These are phyloP conservation scores for Eptesicus fuscus DNA, from an alignment of 2,113 vertebrate genomes.

Conservation along the genomic window DNA sequence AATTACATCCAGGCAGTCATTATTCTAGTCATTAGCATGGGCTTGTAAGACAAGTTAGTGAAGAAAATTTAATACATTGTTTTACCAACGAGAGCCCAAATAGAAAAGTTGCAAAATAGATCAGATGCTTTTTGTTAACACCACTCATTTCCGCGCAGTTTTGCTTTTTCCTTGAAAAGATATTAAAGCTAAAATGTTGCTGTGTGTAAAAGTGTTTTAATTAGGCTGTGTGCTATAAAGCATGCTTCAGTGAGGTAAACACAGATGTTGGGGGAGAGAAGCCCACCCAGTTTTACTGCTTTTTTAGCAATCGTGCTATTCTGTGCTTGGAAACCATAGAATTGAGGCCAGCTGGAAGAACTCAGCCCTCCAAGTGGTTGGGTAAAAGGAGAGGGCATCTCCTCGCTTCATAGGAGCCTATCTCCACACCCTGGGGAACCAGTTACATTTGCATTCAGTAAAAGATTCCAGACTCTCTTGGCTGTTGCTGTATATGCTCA, in stretches of 20 bases:
- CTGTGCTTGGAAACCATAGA: neutral
- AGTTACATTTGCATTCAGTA: neutral
- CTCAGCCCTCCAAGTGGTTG: neutral
- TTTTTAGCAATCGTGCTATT: slow-evolving; percentile 18
- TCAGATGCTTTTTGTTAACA: slow-evolving; percentile 15
- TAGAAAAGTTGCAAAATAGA: neutral
- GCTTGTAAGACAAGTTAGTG: neutral
- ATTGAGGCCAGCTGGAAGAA: neutral
- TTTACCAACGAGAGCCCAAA: slow-evolving; percentile 20
- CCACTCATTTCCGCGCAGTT: neutral
- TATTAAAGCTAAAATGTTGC: neutral
- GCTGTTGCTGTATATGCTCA: neutral
- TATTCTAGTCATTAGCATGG: neutral
- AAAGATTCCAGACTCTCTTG: neutral
- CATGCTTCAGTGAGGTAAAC: neutral
- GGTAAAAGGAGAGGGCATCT: neutral
- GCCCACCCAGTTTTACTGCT: neutral
- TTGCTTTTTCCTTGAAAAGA: slow-evolving; percentile 18
- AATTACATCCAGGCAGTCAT: neutral
- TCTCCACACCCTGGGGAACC: neutral
- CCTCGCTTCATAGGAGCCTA: neutral
- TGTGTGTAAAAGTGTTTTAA: slow-evolving; percentile 7
- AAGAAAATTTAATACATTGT: neutral
- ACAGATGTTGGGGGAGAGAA: neutral
- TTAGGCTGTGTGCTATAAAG: neutral